Conservation (phyloP, 2,888 invertebrate genomes). For the Colostygia pectinataria region DNA sequence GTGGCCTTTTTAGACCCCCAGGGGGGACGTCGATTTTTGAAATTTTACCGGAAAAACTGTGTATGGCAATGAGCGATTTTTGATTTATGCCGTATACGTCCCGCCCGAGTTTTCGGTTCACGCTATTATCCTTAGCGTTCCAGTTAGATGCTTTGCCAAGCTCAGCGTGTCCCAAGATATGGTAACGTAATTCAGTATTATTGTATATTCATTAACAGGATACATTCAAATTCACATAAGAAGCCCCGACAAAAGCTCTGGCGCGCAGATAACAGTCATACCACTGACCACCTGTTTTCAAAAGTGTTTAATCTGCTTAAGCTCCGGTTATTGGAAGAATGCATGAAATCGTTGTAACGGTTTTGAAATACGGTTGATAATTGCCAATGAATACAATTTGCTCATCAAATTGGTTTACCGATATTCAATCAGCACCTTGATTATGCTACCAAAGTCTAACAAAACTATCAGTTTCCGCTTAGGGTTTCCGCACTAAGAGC, state of each 20-base stretch:
- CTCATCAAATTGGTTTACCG: slow-evolving; percentile 7
- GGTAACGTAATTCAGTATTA: slow-evolving; percentile 21
- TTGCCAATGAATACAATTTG: slow-evolving; percentile 6
- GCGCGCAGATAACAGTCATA: slow-evolving; percentile 24
- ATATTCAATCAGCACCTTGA: no score
- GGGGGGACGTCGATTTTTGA: no score
- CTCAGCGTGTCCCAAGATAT: background rate
- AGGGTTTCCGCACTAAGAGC: no score
- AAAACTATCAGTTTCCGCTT: no score
- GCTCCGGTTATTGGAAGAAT: slow-evolving; percentile 21
- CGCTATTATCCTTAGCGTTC: no score
- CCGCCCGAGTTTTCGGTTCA: no score
- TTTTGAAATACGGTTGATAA: background rate
- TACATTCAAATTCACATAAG: slow-evolving; percentile 24
- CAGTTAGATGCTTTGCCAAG: background rate
- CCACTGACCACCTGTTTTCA: slow-evolving; percentile 27
- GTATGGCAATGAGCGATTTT: no score
- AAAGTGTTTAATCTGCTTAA: slow-evolving; percentile 20
- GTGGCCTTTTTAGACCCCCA: no score
- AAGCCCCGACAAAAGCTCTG: slow-evolving; percentile 27
- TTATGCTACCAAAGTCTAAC: no score
- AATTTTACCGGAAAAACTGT: no score
- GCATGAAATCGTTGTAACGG: slow-evolving; percentile 25
- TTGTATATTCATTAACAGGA: slow-evolving; percentile 31
- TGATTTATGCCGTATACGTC: no score